phyloP scores from a whole-genome alignment of 2,113 vertebrate species.

The Columbina picui region DNA sequence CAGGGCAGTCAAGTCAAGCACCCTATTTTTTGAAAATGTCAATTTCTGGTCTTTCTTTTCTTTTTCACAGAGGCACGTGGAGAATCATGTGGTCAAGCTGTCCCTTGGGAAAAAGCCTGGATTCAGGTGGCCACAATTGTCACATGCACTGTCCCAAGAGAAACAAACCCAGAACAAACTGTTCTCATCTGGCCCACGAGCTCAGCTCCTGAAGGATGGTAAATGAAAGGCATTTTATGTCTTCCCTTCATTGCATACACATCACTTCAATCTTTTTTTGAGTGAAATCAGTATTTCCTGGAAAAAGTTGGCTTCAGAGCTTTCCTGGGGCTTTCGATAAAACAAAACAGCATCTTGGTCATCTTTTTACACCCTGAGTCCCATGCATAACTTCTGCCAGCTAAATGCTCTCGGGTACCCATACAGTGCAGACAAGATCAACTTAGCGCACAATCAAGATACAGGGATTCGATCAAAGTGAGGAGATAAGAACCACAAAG shows the following conservation, averaged over 20 bases:
- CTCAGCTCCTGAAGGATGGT: neutral
- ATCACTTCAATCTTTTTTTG: neutral
- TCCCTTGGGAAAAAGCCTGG: neutral
- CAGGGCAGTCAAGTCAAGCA: neutral
- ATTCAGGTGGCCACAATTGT: neutral
- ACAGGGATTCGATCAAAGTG: constrained; percentile 4
- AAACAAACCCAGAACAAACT: neutral
- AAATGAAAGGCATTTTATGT: neutral
- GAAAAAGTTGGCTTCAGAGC: neutral
- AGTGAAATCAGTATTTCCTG: neutral
- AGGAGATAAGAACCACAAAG: constrained; percentile 39
- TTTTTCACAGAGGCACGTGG: neutral
- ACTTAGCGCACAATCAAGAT: neutral
- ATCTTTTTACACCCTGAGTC: neutral
- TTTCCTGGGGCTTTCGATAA: neutral
- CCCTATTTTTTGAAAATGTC: neutral
- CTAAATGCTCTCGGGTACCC: neutral
- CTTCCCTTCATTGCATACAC: accelerated
- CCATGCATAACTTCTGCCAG: neutral
- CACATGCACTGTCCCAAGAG: neutral
- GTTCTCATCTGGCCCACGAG: neutral
- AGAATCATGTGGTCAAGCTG: neutral
- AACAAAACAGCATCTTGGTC: neutral
- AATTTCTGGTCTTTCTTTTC: neutral
- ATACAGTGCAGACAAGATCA: neutral